phyloP scores from a whole-genome alignment of 2,113 vertebrate genomes.

The Datnioides undecimradiatus region DNA sequence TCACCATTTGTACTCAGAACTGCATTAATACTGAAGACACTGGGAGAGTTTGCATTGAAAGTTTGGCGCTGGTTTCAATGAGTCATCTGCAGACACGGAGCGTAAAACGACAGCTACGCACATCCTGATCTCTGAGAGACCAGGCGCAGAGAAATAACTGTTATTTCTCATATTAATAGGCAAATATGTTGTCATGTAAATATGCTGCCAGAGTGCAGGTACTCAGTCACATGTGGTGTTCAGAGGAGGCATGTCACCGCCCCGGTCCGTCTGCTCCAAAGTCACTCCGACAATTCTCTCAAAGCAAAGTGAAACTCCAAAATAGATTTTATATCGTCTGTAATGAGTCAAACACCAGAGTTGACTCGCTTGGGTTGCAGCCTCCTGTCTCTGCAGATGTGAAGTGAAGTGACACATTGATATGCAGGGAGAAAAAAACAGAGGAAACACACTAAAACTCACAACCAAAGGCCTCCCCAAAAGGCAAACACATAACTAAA shows the following conservation, averaged over 20 bases:
- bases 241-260: neutral
- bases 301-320: constrained; percentile 72
- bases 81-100: neutral
- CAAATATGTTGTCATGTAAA: neutral
- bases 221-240: neutral
- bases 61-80: neutral
- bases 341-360: constrained; percentile 75
- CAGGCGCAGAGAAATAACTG: neutral
- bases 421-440: constrained; percentile 65
- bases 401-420: constrained; percentile 77
- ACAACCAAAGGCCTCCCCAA: constrained; percentile 76
- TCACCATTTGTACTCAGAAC: neutral
- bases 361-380: constrained; percentile 76
- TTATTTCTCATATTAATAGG: neutral
- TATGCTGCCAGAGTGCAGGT: neutral
- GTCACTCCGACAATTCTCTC: constrained; percentile 35
- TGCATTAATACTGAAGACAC: too few relatives aligned
- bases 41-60: neutral
- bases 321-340: constrained; percentile 65
- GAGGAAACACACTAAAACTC: constrained; percentile 68
- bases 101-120: neutral
- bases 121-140: neutral
- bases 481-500: constrained; percentile 85
- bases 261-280: constrained; percentile 21
- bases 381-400: constrained; percentile 81